Evolutionary conservation across 1,140 invertebrate species (phyloP).

Genomic region (Ptiloglossa arizonensis): DNA sequence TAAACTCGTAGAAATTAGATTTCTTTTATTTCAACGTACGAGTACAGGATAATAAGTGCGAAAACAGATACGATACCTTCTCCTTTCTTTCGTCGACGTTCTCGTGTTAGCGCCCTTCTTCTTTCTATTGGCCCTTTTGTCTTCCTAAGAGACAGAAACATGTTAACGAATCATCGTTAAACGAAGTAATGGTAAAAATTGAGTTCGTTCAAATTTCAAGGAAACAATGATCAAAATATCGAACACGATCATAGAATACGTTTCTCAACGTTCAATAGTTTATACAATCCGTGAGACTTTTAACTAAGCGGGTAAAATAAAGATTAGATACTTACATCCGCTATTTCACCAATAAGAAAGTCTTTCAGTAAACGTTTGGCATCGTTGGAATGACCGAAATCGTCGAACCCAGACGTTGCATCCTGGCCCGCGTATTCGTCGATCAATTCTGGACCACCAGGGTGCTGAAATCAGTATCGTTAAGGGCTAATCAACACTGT

Average conservation of each 20-base stretch:
- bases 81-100: neutral
- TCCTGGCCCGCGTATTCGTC: conserved; percentile 86
- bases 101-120: conserved; percentile 27
- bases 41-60: neutral
- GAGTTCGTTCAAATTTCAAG: too few relatives aligned
- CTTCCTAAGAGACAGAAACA: conserved; percentile 43
- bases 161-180: neutral
- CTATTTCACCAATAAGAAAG: conserved; percentile 85
- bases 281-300: too few relatives aligned
- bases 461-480: conserved; percentile 83
- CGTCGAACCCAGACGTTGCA: conserved; percentile 84
- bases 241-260: too few relatives aligned
- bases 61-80: conserved; percentile 22
- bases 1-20: too few relatives aligned
- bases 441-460: conserved; percentile 85
- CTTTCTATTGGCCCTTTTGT: conserved; percentile 49
- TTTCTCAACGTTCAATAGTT: too few relatives aligned
- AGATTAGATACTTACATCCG: conserved; percentile 75
- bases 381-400: conserved; percentile 85
- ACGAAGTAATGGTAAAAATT: too few relatives aligned
- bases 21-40: too few relatives aligned
- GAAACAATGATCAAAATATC: too few relatives aligned
- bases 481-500: too few relatives aligned
- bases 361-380: conserved; percentile 83
- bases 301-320: too few relatives aligned